A percentile compares a stretch with the other conserved stretches of the same genome.
These are phyloP conservation scores for Keiferia lycopersicella DNA, from an alignment of 2,888 invertebrate genomes.

Conservation along the genomic window DNA sequence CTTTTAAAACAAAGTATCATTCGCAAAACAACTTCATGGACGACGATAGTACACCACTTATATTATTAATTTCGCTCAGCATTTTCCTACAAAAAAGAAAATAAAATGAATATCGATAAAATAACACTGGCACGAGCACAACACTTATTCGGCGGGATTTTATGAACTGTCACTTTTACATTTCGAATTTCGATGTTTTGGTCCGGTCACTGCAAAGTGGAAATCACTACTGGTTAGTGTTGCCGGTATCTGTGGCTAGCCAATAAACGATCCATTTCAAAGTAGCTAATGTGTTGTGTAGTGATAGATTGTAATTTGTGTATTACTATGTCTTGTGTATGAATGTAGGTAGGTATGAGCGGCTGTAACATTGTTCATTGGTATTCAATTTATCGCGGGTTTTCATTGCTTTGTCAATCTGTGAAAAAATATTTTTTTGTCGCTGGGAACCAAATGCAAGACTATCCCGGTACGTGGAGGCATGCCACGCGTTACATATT, in stretches of 20 bases:
- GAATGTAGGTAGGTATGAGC: background rate
- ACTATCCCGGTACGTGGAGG: too few relatives aligned
- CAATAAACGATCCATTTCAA: conserved; percentile 49
- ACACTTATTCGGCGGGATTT: conserved; percentile 53
- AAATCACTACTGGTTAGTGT: conserved; percentile 78
- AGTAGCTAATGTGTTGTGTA: conserved; percentile 60
- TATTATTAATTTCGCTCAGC: conserved; percentile 79
- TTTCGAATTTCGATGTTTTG: conserved; percentile 75
- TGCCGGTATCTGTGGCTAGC: conserved; percentile 56
- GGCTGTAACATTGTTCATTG: too few relatives aligned
- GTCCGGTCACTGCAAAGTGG: conserved; percentile 80
- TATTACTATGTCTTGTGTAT: conserved; percentile 5
- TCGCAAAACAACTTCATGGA: conserved; percentile 80
- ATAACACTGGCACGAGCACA: conserved; percentile 57
- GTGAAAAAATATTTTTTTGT: too few relatives aligned
- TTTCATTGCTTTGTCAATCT: too few relatives aligned
- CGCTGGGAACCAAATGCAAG: too few relatives aligned
- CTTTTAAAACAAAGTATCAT: conserved; percentile 77
- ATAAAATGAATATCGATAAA: conserved; percentile 58
- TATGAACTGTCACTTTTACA: conserved; percentile 56
- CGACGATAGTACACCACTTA: conserved; percentile 78
- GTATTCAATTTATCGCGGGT: too few relatives aligned
- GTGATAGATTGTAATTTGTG: conserved; percentile 43
- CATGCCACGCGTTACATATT: too few relatives aligned
- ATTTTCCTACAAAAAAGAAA: conserved; percentile 80